Base-by-base conservation (phyloP, 23 tunicate species). In the Trididemnum nubilum region DNA sequence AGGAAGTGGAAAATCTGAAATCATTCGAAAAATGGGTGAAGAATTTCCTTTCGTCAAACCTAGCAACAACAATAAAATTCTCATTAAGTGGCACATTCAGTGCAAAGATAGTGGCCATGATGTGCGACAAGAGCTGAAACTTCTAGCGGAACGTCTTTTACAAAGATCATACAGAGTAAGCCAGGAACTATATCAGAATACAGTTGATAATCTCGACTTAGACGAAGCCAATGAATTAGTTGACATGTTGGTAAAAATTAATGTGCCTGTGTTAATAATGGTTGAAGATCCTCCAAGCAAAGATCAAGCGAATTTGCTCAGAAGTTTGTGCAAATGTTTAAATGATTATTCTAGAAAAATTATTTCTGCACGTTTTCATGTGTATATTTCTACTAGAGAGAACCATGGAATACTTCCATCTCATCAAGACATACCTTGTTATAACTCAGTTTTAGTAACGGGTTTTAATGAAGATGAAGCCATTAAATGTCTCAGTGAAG, bases 1-100 rank as follows among this genome's bases (percentile, higher is more conserved):
- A 2, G 82, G 82, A 19, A 78, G 54, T 54, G 82, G 82, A 2
- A 78, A 78, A 58, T 78, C 82, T 4, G 73, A 78, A 78, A 78
- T 78, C 26, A 36, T 78, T n/a, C 36, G 70, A 19, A 78, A 78
- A 58, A 18, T 78, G 2, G 82, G 73, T 29, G 23, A 78, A 30
- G 9, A 28, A 24, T 78, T 78, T 58, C 72, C 82, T 23, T 78
- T 54, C 36, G 26, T 21, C 22, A 39, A 73, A 7, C 26, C 24
- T 12, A 26, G 39, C 31, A n/a, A n/a, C n/a, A n/a, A n/a, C n/a
- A 4, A 4, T 2, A n/a, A n/a, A n/a, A n/a, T n/a, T n/a, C n/a
- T n/a, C n/a, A n/a, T n/a, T n/a, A n/a, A n/a, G n/a, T n/a, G n/a
- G n/a, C n/a, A n/a, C n/a, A n/a, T n/a, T n/a, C n/a, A n/a, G n/a